Evolutionary conservation across 2,888 invertebrate genomes (phyloP), one percentile per base, ranked within the genome.

Genomic region (Cantharis lateralis): DNA sequence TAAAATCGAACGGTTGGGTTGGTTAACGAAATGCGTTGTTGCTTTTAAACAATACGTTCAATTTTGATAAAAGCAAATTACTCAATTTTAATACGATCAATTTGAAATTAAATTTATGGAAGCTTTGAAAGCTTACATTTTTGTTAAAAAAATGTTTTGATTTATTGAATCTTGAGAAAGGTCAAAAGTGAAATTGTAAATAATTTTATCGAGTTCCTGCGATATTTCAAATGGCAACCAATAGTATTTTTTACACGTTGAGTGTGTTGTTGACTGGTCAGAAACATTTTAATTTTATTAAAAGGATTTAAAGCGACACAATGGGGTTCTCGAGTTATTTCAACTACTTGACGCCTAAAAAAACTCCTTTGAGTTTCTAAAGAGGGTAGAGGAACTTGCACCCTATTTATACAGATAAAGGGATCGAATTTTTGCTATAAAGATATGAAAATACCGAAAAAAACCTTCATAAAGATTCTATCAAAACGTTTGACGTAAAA

Each of bases 401-500:
- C 64, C 64, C 64, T 24, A 66, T 66, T 66, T 66, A 66, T 20
- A 66, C 18, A 66, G 64, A 66, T 66, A 66, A 66, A 66, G n/a
- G 64, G 64, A 18, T 16, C n/a, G 18, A 66, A 20, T 66, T 66
- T 64, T 20, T 66, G 24, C 24, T 20, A 66, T 66, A 66, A 66
- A 66, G 64, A 66, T 66, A 66, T 18, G 9, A 66, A 20, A 66
- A 66, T 18, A 24, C 20, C 24, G 64, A 20, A 66, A 66, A n/a
- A 66, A 66, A 66, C 24, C 18, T 24, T n/a, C 15, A 66, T 66
- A 66, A 66, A 66, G 64, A 66, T 66, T 66, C 64, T 66, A 66
- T 66, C 64, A 66, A 66, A 20, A 20, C 20, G 24, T 24, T 66
- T 66, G 18, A 66, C 24, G 64, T 66, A 18, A 48, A 48, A 48